phyloP scores from a whole-genome alignment of 2,113 vertebrate species.

The Nannospalax galili region DNA sequence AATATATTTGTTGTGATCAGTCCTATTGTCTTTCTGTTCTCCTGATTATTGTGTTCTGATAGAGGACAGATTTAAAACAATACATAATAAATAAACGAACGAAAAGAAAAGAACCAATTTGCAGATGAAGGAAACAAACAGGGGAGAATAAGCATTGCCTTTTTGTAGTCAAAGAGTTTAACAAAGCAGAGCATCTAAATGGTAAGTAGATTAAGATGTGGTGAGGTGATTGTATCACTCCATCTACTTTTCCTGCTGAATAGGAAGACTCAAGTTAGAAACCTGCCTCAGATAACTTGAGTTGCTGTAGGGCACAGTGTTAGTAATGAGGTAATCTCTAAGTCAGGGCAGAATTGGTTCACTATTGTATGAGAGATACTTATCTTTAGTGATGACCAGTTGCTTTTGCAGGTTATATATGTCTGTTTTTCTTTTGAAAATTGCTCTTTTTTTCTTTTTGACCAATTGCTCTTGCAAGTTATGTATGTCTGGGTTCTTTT shows the following conservation, averaged over 20 bases:
- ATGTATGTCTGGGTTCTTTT: background rate
- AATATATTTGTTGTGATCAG: slow-evolving; percentile 44
- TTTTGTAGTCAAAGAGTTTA: background rate
- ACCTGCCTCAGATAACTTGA: background rate
- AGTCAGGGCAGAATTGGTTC: background rate
- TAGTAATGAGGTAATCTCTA: background rate
- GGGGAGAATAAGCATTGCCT: background rate
- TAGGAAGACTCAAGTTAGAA: background rate
- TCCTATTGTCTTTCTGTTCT: slow-evolving; percentile 8
- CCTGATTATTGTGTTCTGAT: slow-evolving; percentile 34
- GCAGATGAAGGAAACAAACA: background rate
- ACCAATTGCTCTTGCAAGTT: background rate
- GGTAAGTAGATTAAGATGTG: slow-evolving; percentile 6
- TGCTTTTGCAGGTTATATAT: background rate
- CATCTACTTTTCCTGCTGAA: background rate
- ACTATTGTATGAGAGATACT: background rate
- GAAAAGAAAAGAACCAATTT: slow-evolving; percentile 22
- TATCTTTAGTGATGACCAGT: background rate
- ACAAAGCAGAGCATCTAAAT: slow-evolving; percentile 1
- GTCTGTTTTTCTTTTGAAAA: slow-evolving; percentile 14
- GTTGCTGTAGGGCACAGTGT: background rate
- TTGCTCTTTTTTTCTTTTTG: too few relatives aligned
- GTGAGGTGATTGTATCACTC: background rate
- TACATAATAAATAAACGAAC: slow-evolving; percentile 37
- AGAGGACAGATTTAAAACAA: slow-evolving; percentile 14